Evolutionary conservation across 2,797 vertebrate genomes (phyloP).

Genomic region (Lithobates pipiens): DNA sequence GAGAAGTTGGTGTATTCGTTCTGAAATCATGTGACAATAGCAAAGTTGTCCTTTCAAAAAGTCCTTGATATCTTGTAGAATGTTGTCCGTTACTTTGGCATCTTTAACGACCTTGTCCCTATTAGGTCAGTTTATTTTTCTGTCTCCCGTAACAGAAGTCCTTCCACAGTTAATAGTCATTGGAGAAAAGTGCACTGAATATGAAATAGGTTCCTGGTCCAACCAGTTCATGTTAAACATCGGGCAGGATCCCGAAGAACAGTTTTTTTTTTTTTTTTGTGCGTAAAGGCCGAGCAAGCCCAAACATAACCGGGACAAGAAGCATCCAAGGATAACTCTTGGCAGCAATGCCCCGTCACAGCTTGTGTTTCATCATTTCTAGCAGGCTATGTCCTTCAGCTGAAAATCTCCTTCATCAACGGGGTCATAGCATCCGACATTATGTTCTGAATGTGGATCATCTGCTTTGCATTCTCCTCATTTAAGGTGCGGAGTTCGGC

Average conservation of each 20-base stretch:
- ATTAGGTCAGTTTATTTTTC: too few species aligned
- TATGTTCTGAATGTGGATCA: constrained; percentile 71
- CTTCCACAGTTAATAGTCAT: too few species aligned
- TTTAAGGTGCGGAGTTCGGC: constrained; percentile 72
- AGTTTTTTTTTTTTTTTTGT: not conserved
- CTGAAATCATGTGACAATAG: too few species aligned
- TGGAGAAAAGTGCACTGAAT: too few species aligned
- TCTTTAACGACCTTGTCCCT: too few species aligned
- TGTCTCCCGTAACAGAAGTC: too few species aligned
- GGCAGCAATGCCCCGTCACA: not conserved
- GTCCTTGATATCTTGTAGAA: too few species aligned
- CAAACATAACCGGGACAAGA: not conserved
- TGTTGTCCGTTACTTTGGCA: too few species aligned
- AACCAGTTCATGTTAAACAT: not conserved
- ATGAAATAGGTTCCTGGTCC: too few species aligned
- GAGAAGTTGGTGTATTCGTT: too few species aligned
- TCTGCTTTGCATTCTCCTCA: constrained; percentile 67
- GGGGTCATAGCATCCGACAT: constrained; percentile 67
- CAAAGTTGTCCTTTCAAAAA: too few species aligned
- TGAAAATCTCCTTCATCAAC: constrained; percentile 73
- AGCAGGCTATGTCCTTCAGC: constrained; percentile 61
- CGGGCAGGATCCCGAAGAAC: not conserved
- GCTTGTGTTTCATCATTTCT: not conserved
- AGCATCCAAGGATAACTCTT: not conserved
- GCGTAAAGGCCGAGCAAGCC: not conserved